A percentile compares a stretch with the other conserved stretches of the same genome.
These are phyloP conservation scores for Ictalurus punctatus DNA, from an alignment of 2,113 vertebrate genomes.

Conservation along the genomic window DNA sequence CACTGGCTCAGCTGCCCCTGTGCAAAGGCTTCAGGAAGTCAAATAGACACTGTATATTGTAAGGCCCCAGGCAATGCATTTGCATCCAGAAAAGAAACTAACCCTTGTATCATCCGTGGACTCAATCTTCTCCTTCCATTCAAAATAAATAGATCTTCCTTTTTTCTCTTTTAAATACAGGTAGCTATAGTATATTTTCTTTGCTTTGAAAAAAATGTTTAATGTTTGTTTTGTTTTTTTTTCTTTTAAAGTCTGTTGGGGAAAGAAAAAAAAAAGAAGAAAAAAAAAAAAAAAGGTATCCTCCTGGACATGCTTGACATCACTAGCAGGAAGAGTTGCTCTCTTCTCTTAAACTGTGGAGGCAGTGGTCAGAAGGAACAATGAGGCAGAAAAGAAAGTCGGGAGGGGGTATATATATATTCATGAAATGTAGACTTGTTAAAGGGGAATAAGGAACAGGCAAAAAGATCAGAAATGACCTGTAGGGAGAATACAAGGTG, in stretches of 20 bases:
- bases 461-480: conserved; percentile 56
- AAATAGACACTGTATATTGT: conserved; percentile 63
- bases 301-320: conserved; percentile 63
- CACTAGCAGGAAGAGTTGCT: conserved; percentile 35
- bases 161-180: conserved; percentile 70
- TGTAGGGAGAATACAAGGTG: background rate
- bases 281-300: conserved; percentile 48
- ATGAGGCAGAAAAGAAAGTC: conserved; percentile 4
- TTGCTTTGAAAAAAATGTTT: conserved; percentile 69
- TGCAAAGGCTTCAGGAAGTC: conserved; percentile 78
- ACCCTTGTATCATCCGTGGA: conserved; percentile 69
- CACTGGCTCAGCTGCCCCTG: conserved; percentile 54
- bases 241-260: conserved; percentile 63
- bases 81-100: conserved; percentile 76
- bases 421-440: conserved; percentile 61
- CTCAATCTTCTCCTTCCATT: conserved; percentile 62
- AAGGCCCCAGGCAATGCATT: conserved; percentile 75
- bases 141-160: conserved; percentile 77
- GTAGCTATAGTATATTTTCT: conserved; percentile 65
- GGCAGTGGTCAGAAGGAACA: conserved; percentile 47
- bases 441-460: conserved; percentile 51
- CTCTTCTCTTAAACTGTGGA: conserved; percentile 32
- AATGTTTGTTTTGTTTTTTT: conserved; percentile 57
- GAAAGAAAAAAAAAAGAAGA: conserved; percentile 22
- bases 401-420: conserved; percentile 37